Base-by-base conservation (phyloP, 92 coral and sea anemone genomes). In the Porites rus region DNA sequence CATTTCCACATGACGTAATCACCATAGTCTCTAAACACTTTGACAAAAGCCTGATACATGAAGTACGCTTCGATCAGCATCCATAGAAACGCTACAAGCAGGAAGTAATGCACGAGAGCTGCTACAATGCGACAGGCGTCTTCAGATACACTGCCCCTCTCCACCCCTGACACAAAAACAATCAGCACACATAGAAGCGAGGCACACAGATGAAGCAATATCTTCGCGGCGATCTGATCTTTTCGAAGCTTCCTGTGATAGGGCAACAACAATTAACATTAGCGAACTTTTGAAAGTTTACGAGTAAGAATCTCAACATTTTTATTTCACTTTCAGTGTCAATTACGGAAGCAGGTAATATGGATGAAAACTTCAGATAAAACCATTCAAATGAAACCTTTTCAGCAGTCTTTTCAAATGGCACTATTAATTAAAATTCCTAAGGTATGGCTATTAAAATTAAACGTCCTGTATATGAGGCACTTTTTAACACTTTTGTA, bases 1-100 rank as follows among this genome's bases (percentile, higher is more conserved):
- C 98, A 97, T 76, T 97, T 97, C 88, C 94, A 87, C 91, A 97
- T 75, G 69, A 91, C 93, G 78, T 96, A 91, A 51, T 96, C 99
- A 16, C 99, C 99, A 73, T 91, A 95, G 73, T 95, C 97, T 69
- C 89, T 84, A 95, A 98, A 96, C 51, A 96, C 99, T 86, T 95
- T 96, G 10, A 96, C 99, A 82, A 96, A 96, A 4, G 99, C 99
- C 52, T 88, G 92, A 76, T 97, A 97, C 98, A 97, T 95, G 78
- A 97, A 97, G 87, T 95, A 96, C 11, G 98, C 97, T 80, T 95
- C 99, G 21, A 96, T 90, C 72, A 97, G 78, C 97, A 97, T 93
- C 98, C 99, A 97, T 90, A 93, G 80, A 90, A 97, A 95, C 21
- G 97, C 96, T 1, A 95, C 98, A 81, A 96, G 79, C 51, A 96